Conservation (phyloP, 2,797 vertebrate genomes). For the Sylvilagus floridanus region DNA sequence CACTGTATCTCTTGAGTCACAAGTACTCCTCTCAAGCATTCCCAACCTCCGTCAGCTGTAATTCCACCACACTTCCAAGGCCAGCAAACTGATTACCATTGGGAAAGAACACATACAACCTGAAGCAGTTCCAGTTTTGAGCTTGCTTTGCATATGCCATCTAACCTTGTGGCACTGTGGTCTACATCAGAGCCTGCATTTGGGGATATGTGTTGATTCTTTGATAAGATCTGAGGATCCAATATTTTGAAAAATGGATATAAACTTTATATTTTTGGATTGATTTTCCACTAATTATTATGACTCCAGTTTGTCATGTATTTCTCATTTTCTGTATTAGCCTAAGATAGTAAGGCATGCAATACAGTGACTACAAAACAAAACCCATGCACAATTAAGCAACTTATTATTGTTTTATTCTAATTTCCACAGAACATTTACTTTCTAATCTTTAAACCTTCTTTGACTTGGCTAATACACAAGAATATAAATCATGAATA, state of each 20-base stretch:
- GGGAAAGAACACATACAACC: not conserved
- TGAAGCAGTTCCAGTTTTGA: not conserved
- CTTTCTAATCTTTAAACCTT: constrained; percentile 43
- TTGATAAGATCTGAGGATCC: not conserved
- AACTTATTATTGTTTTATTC: not conserved
- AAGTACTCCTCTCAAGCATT: not conserved
- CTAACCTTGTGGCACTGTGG: not conserved
- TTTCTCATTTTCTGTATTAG: not conserved
- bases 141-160: not conserved
- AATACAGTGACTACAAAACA: not conserved
- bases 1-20: not conserved
- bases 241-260: constrained; percentile 18
- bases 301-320: not conserved
- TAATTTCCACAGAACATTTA: constrained; percentile 42
- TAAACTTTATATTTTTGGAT: not conserved
- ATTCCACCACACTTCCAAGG: not conserved
- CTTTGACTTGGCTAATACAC: not conserved
- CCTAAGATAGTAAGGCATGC: not conserved
- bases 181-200: not conserved
- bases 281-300: not conserved
- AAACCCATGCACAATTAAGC: constrained; percentile 34
- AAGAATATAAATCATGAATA: constrained; percentile 23
- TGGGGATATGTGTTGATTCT: not conserved
- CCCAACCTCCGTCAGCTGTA: not conserved
- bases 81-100: not conserved